Percentiles rank a stretch among this genome's conserved stretches.
phyloP scores from a whole-genome alignment of 2,113 vertebrate species.

The Nibea albiflora region DNA sequence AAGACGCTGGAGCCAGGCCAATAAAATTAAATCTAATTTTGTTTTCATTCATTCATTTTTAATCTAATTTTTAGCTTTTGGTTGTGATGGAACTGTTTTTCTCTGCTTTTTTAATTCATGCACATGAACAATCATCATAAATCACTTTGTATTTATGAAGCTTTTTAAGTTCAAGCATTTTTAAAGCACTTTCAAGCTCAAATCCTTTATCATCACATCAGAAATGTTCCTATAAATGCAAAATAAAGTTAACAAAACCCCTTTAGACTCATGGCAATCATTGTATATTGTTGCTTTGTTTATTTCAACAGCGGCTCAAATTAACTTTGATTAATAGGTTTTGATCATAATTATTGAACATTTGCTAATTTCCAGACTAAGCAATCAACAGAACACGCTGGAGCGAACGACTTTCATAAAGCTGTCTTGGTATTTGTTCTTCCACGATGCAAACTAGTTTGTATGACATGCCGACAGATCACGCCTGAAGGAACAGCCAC shows the following conservation, averaged over 20 bases:
- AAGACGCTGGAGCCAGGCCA: background rate
- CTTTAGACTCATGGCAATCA: too few relatives aligned
- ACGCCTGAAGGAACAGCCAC: background rate
- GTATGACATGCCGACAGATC: background rate
- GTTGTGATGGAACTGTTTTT: conserved; percentile 14
- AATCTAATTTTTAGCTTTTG: background rate
- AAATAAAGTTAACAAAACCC: too few relatives aligned
- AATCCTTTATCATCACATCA: too few relatives aligned
- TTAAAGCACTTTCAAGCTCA: too few relatives aligned
- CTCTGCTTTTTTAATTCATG: background rate
- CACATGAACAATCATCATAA: background rate
- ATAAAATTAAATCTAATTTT: background rate
- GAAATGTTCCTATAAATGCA: too few relatives aligned
- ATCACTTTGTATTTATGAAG: background rate
- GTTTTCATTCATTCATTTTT: background rate
- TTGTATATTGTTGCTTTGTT: too few relatives aligned
- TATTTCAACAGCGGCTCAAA: too few relatives aligned
- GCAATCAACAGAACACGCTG: too few relatives aligned
- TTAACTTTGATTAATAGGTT: too few relatives aligned
- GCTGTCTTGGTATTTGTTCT: background rate
- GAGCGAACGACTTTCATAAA: background rate
- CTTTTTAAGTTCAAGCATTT: too few relatives aligned
- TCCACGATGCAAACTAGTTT: background rate
- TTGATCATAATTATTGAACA: too few relatives aligned
- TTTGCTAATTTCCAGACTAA: too few relatives aligned